Evolutionary conservation across 2,113 vertebrate genomes (phyloP), one percentile per base, ranked within the genome.

Genomic region (Chunga burmeisteri): DNA sequence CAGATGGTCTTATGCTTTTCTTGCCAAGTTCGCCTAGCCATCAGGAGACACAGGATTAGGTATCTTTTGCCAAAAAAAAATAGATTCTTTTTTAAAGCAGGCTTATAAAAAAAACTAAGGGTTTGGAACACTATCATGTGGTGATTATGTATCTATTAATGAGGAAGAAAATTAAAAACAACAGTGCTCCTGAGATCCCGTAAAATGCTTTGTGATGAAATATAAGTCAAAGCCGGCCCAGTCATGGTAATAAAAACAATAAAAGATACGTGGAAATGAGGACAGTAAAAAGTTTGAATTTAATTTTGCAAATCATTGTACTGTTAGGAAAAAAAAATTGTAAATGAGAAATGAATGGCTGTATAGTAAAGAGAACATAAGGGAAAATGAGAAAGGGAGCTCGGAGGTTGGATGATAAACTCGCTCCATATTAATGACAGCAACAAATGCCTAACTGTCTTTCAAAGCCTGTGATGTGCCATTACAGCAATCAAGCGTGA

Each of bases 11-110:
- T 23, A 26, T 15, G 38, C n/a, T 46, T 13, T 55, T 58, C 81
- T 63, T 87, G 94, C 97, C 97, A 96, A 96, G 77, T 71, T 87
- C 79, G 77, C 50, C 62, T 89, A 86, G 30, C 17, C 52, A 66
- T 47, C 70, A 42, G 81, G 93, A 96, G 71, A 75, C 58, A 34
- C 77, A 81, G 84, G 65, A 73, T 70, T 58, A 49, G 42, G 22
- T 12, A 75, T 66, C 70, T 77, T 61, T 34, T 91, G 91, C 91
- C 86, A 94, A 65, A 32, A 58, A 65, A 32, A 58, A 74, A 3
- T 15, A 94, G 5, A 20, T 42, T 44, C 8, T 86, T 89, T 95
- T 94, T 77, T 53, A 82, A 75, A 53, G 10, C 10, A 61, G 26
- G 46, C 71, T 85, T 52, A 56, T 70, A 77, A 96, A 78, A 84